Evolutionary conservation across 2,113 vertebrate species (phyloP).

Genomic region (Chaetorhynchus papuensis): DNA sequence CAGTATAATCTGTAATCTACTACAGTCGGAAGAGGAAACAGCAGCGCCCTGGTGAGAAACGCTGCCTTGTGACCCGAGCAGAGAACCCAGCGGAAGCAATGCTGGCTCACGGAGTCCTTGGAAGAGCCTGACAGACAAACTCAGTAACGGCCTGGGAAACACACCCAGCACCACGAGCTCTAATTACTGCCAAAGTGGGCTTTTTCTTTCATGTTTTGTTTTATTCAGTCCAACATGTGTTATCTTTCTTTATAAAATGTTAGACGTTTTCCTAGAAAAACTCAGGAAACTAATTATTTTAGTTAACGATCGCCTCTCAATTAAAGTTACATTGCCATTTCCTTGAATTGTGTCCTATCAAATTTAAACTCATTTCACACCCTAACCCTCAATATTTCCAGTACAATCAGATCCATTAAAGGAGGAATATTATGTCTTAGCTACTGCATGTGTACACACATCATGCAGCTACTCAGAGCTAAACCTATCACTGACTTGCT

Average conservation of each 20-base stretch:
- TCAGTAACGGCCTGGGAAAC: background rate
- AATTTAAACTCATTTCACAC: constrained; percentile 4
- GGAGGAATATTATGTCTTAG: background rate
- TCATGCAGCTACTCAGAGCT: background rate
- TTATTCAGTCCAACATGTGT: background rate
- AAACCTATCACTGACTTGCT: background rate
- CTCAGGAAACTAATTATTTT: background rate
- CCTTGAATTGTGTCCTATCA: background rate
- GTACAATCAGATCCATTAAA: background rate
- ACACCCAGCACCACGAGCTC: background rate
- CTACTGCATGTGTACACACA: background rate
- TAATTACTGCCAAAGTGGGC: background rate
- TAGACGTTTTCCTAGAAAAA: background rate
- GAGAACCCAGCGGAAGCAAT: constrained; percentile 60
- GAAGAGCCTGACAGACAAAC: constrained; percentile 38
- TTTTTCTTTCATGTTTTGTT: background rate
- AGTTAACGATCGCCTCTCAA: background rate
- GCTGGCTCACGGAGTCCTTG: constrained; percentile 36
- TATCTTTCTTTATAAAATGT: background rate
- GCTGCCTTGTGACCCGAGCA: constrained; percentile 70
- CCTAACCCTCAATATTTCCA: background rate
- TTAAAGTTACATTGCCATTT: background rate
- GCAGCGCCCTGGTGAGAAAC: constrained; percentile 76
- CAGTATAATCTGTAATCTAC: constrained; percentile 76
- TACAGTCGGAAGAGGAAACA: constrained; percentile 78